Conservation (phyloP, 2,888 invertebrate species). For the Dynastes grantii region DNA sequence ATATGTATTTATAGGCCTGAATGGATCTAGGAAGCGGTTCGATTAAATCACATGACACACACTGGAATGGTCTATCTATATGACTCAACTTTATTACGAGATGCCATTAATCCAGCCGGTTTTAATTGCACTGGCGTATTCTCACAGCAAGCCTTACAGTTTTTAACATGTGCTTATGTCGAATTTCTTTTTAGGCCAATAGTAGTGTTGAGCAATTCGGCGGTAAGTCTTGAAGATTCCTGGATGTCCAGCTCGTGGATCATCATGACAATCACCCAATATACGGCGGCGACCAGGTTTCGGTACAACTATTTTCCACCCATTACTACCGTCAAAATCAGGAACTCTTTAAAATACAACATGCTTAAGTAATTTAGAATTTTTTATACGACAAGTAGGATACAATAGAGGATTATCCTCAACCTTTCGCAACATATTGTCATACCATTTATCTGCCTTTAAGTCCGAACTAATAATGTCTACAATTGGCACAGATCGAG, state of each 20-base stretch:
- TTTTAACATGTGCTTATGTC: conserved; percentile 45
- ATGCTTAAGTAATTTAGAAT: no score
- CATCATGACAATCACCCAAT: conserved; percentile 47
- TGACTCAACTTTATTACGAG: not conserved
- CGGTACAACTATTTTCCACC: conserved; percentile 50
- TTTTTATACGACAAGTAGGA: no score
- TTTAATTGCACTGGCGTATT: not conserved
- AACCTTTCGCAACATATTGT: not conserved
- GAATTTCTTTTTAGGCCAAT: conserved; percentile 59
- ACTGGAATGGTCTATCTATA: conserved; percentile 49
- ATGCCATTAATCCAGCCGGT: not conserved
- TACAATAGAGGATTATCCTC: no score
- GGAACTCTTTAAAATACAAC: not conserved
- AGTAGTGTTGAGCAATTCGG: conserved; percentile 53
- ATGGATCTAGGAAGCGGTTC: no score
- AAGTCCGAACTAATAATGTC: not conserved
- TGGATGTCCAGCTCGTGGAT: conserved; percentile 54
- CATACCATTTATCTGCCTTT: conserved; percentile 16
- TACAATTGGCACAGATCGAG: conserved; percentile 33
- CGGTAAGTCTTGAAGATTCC: conserved; percentile 58
- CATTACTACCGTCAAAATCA: conserved; percentile 37
- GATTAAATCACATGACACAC: no score
- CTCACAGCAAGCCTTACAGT: not conserved
- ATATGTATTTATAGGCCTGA: not conserved
- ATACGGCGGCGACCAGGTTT: conserved; percentile 45